phyloP scores from a whole-genome alignment of 2,797 vertebrate genomes.

The Scarus forsteni region DNA sequence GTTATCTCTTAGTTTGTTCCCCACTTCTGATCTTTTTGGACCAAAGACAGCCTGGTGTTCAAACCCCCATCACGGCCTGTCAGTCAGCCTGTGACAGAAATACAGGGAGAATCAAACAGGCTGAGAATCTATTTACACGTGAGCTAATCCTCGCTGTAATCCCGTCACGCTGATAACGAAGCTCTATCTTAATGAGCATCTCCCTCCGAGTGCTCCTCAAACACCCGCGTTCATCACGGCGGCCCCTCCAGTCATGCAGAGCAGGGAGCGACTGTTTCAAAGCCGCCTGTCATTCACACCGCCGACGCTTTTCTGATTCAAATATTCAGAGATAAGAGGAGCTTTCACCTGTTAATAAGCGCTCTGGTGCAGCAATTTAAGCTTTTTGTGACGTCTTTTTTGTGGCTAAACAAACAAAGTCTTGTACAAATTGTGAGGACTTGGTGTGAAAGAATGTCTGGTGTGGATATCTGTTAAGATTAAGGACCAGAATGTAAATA shows the following conservation, averaged over 20 bases:
- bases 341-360: slow-evolving; percentile 5
- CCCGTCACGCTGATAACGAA: slow-evolving; percentile 55
- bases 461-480: too few species aligned
- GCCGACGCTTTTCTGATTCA: slow-evolving; percentile 28
- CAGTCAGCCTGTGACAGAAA: slow-evolving; percentile 53
- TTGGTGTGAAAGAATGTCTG: too few species aligned
- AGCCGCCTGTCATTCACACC: slow-evolving; percentile 47
- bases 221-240: slow-evolving; percentile 56
- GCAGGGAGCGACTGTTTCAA: slow-evolving; percentile 32
- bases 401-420: too few species aligned
- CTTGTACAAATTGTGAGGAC: too few species aligned
- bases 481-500: too few species aligned
- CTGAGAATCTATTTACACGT: slow-evolving; percentile 66
- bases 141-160: slow-evolving; percentile 73
- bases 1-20: too few species aligned
- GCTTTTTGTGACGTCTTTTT: background rate
- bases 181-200: slow-evolving; percentile 80
- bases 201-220: slow-evolving; percentile 61
- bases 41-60: background rate
- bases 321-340: slow-evolving; percentile 38
- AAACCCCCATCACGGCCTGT: slow-evolving; percentile 6
- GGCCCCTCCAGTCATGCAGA: slow-evolving; percentile 18
- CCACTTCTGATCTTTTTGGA: too few species aligned
- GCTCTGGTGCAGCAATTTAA: background rate
- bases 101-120: slow-evolving; percentile 27